phyloP scores from a whole-genome alignment of 2,888 invertebrate species.

The Diploptera punctata region DNA sequence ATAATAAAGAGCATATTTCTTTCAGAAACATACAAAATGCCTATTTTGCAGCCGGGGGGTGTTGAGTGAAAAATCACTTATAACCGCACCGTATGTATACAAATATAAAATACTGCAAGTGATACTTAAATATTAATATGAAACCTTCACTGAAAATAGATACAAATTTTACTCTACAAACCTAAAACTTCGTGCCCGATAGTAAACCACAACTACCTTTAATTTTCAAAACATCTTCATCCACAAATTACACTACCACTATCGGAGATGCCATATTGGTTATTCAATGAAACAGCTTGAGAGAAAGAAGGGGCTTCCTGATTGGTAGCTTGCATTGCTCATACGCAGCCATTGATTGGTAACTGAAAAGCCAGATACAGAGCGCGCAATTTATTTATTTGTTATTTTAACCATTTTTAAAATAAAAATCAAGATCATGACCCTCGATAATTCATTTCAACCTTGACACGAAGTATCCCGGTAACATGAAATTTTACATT shows the following conservation, averaged over 20 bases:
- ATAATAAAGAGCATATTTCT: neutral
- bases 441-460: too few species aligned
- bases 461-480: too few species aligned
- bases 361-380: too few species aligned
- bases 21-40: neutral
- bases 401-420: too few species aligned
- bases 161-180: slow-evolving; percentile 30
- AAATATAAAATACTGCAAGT: neutral
- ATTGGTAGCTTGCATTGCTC: neutral
- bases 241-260: slow-evolving; percentile 32
- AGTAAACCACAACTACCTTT: slow-evolving; percentile 32
- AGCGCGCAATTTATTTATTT: too few species aligned
- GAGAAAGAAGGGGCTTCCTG: neutral
- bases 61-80: neutral
- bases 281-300: slow-evolving; percentile 19
- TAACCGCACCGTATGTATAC: neutral
- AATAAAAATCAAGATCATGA: too few species aligned
- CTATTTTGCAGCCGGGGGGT: slow-evolving; percentile 1
- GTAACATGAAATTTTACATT: too few species aligned
- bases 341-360: neutral
- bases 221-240: slow-evolving; percentile 37
- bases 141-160: neutral
- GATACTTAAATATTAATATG: neutral
- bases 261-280: slow-evolving; percentile 39
- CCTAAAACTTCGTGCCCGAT: slow-evolving; percentile 34